Conservation (phyloP, 2,888 invertebrate species). For the Empis livida region DNA sequence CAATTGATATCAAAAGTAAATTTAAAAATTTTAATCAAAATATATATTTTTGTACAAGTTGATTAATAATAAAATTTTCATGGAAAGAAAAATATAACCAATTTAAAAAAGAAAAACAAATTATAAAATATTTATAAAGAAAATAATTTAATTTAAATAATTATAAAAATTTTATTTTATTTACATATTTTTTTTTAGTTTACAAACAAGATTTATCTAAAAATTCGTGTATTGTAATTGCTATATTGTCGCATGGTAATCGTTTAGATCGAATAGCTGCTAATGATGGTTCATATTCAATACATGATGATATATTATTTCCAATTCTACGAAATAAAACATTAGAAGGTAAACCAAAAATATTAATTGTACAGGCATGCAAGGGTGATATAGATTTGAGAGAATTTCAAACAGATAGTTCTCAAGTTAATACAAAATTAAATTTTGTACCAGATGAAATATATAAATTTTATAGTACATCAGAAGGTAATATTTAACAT, state of each 20-base stretch:
- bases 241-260: conserved; percentile 29
- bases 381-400: conserved; percentile 23
- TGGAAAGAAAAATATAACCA: too few relatives aligned
- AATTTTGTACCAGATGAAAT: conserved; percentile 25
- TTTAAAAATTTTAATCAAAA: too few relatives aligned
- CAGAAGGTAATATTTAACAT: conserved; percentile 21
- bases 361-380: conserved; percentile 33
- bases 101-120: too few relatives aligned
- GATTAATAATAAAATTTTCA: too few relatives aligned
- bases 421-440: conserved; percentile 13
- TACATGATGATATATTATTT: conserved; percentile 27
- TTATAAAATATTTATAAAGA: too few relatives aligned
- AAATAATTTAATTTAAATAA: too few relatives aligned
- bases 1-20: too few relatives aligned
- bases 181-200: conserved; percentile 20
- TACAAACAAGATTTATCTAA: conserved; percentile 22
- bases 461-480: conserved; percentile 33
- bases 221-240: conserved; percentile 27
- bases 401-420: conserved; percentile 23
- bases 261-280: conserved; percentile 26
- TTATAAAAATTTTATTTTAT: too few relatives aligned
- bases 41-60: too few relatives aligned
- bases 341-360: conserved; percentile 27
- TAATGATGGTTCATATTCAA: conserved; percentile 25
- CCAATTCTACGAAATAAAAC: conserved; percentile 28